Evolutionary conservation across 2,888 invertebrate genomes (phyloP).

Genomic region (Allacma fusca): DNA sequence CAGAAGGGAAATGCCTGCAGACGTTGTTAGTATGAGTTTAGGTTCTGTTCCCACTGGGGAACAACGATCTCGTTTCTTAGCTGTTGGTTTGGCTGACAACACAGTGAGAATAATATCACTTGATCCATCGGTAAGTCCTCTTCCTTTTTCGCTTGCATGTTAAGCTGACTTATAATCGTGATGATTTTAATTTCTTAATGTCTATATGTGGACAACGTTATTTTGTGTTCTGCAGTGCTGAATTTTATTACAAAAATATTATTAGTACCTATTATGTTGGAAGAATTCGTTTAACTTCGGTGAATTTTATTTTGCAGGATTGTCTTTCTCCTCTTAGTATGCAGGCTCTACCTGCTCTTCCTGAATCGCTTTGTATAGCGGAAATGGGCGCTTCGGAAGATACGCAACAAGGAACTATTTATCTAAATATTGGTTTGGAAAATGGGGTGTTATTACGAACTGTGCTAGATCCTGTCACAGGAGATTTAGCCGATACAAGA

Average conservation of each 20-base stretch:
- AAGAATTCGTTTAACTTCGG: too few relatives aligned
- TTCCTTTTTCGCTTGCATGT: neutral
- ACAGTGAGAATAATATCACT: slow-evolving; percentile 97
- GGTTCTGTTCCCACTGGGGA: slow-evolving; percentile 95
- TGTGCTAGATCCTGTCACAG: slow-evolving; percentile 93
- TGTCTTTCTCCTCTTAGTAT: slow-evolving; percentile 94
- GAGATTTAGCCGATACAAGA: slow-evolving; percentile 95
- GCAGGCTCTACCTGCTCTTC: slow-evolving; percentile 94
- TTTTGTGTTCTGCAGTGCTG: slow-evolving; percentile 49
- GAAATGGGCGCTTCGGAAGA: slow-evolving; percentile 81
- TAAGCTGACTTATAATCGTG: slow-evolving; percentile 33
- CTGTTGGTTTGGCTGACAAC: slow-evolving; percentile 93
- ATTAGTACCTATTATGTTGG: too few relatives aligned
- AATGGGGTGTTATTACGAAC: slow-evolving; percentile 94
- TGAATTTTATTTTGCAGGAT: slow-evolving; percentile 72
- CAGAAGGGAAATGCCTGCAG: slow-evolving; percentile 93
- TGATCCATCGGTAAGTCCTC: slow-evolving; percentile 80
- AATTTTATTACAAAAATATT: too few relatives aligned
- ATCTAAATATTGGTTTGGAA: slow-evolving; percentile 95
- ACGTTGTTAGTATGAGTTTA: slow-evolving; percentile 98
- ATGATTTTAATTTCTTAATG: slow-evolving; percentile 35
- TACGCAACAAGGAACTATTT: slow-evolving; percentile 74
- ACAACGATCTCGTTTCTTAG: slow-evolving; percentile 92
- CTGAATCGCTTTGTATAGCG: slow-evolving; percentile 96
- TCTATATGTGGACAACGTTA: slow-evolving; percentile 29